A percentile compares a stretch with the other conserved stretches of the same genome.
phyloP scores from a whole-genome alignment of 1,140 invertebrate genomes.

The Megalonaias nervosa region DNA sequence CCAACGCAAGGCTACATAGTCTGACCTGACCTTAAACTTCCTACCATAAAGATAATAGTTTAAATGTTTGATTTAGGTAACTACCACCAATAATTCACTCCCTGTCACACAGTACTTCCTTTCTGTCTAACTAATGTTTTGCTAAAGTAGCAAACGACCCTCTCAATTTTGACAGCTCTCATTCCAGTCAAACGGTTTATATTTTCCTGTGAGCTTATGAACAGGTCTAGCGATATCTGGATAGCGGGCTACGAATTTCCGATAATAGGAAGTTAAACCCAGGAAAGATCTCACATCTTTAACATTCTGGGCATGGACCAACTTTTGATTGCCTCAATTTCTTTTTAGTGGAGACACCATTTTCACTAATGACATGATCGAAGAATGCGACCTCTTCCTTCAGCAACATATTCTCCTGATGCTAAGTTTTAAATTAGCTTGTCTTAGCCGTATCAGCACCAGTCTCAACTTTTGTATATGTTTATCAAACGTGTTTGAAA shows the following conservation, averaged over 20 bases:
- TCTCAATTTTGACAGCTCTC: neutral
- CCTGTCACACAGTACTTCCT: slow-evolving; percentile 38
- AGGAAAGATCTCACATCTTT: slow-evolving; percentile 13
- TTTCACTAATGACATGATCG: slow-evolving; percentile 2
- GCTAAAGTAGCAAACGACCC: slow-evolving; percentile 33
- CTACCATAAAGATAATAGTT: slow-evolving; percentile 39
- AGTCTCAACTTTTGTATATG: slow-evolving; percentile 65
- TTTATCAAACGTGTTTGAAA: slow-evolving; percentile 61
- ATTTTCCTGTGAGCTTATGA: slow-evolving; percentile 25
- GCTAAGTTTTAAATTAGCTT: slow-evolving; percentile 33
- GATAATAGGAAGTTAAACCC: slow-evolving; percentile 17
- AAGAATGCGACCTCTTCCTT: slow-evolving; percentile 7
- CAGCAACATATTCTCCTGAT: slow-evolving; percentile 30
- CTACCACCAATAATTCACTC: slow-evolving; percentile 42
- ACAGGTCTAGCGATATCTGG: slow-evolving; percentile 34
- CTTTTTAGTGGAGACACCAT: neutral
- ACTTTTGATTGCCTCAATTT: neutral
- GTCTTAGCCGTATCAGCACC: slow-evolving; percentile 50
- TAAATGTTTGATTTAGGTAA: slow-evolving; percentile 40
- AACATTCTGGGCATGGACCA: slow-evolving; percentile 9
- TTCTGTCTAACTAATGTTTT: slow-evolving; percentile 18
- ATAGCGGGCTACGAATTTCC: slow-evolving; percentile 12
- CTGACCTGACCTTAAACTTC: slow-evolving; percentile 28
- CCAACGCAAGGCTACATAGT: slow-evolving; percentile 7
- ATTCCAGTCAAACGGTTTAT: slow-evolving; percentile 1